Evolutionary conservation across 1,140 invertebrate genomes (phyloP).

Genomic region (Tribolium madens): DNA sequence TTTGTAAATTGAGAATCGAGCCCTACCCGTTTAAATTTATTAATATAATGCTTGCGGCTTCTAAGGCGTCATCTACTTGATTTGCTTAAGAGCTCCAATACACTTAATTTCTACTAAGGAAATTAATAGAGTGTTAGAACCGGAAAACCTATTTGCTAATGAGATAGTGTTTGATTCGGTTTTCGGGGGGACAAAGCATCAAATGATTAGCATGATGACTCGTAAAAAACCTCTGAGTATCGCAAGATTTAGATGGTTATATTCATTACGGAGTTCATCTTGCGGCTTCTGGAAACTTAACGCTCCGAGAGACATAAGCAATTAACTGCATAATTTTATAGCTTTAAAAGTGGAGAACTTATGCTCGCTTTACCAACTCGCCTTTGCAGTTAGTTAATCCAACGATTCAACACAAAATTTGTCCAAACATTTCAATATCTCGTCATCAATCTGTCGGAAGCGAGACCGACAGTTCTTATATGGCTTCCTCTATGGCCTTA

Average conservation of each 20-base stretch:
- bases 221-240: constrained; percentile 3
- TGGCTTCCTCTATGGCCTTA: constrained; percentile 46
- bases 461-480: constrained; percentile 38
- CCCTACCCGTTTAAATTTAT: constrained; percentile 54
- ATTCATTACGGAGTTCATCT: constrained; percentile 50
- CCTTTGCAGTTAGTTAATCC: constrained; percentile 13
- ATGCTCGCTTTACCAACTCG: constrained; percentile 36
- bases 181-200: constrained; percentile 1
- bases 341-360: constrained; percentile 53
- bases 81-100: constrained; percentile 59
- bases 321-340: constrained; percentile 59
- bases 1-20: constrained; percentile 43
- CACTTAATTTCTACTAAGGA: constrained; percentile 60
- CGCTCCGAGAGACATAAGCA: constrained; percentile 57
- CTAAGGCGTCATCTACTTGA: constrained; percentile 55
- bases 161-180: constrained; percentile 48
- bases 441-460: constrained; percentile 40
- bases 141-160: constrained; percentile 58
- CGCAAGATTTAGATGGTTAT: constrained; percentile 45
- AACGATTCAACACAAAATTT: constrained; percentile 1
- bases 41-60: constrained; percentile 52
- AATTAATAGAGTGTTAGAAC: constrained; percentile 56
- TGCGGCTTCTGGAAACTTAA: constrained; percentile 54
- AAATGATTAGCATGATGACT: constrained; percentile 4
- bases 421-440: constrained; percentile 32